Evolutionary conservation across 2,113 vertebrate genomes (phyloP).

Genomic region (Hippocampus zosterae): DNA sequence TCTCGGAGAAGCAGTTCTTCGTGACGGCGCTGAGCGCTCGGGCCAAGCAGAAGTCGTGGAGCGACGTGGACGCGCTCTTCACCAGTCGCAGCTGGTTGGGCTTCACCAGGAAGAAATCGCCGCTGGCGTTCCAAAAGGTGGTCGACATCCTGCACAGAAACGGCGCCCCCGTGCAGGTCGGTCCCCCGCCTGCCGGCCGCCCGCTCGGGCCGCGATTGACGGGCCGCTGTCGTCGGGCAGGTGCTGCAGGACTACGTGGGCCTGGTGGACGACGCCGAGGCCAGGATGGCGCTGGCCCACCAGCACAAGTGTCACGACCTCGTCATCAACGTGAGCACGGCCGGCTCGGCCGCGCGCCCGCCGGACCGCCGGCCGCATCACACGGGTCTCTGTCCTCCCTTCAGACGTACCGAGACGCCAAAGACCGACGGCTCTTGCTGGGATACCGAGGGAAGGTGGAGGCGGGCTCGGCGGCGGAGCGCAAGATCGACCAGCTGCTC

Average conservation of each 20-base stretch:
- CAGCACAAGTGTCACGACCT: slow-evolving; percentile 95
- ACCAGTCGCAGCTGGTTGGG: slow-evolving; percentile 94
- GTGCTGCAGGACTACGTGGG: slow-evolving; percentile 86
- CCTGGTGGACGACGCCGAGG: slow-evolving; percentile 85
- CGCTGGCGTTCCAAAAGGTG: slow-evolving; percentile 86
- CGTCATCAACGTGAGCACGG: slow-evolving; percentile 79
- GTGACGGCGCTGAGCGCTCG: slow-evolving; percentile 86
- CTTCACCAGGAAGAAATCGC: slow-evolving; percentile 87
- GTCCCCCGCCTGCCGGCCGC: neutral
- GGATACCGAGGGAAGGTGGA: slow-evolving; percentile 83
- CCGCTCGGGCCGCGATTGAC: too few relatives aligned
- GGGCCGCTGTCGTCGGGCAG: slow-evolving; percentile 52
- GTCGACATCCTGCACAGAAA: slow-evolving; percentile 93
- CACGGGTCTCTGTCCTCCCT: slow-evolving; percentile 7
- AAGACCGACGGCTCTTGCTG: slow-evolving; percentile 85
- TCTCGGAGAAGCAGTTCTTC: slow-evolving; percentile 91
- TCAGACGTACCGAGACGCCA: slow-evolving; percentile 88
- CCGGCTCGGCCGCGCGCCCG: neutral
- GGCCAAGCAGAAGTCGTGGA: slow-evolving; percentile 88
- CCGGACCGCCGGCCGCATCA: neutral
- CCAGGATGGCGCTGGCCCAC: slow-evolving; percentile 79
- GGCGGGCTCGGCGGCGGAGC: slow-evolving; percentile 78
- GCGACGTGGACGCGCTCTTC: slow-evolving; percentile 88
- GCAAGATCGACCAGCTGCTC: slow-evolving; percentile 83
- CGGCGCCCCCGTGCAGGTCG: slow-evolving; percentile 84